These are phyloP conservation scores for Mohoua ochrocephala DNA, from an alignment of 2,113 vertebrate genomes.

Conservation along the genomic window DNA sequence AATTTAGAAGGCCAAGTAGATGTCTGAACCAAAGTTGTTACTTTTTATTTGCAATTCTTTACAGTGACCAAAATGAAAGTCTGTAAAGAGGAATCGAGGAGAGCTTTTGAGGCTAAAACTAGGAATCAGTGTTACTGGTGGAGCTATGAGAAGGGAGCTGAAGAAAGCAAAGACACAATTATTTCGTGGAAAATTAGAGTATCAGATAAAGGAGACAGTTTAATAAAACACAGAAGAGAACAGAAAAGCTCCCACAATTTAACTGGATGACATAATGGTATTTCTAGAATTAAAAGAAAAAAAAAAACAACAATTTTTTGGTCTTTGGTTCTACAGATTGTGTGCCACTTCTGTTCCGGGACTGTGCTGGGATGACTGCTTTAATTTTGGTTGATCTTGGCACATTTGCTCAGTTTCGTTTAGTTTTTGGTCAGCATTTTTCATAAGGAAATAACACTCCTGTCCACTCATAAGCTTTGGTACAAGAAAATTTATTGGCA, in stretches of 20 bases:
- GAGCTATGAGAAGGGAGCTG: conserved; percentile 64
- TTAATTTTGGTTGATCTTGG: conserved; percentile 71
- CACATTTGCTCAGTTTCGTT: conserved; percentile 77
- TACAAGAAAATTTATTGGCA: conserved; percentile 84
- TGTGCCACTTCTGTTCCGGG: conserved; percentile 79
- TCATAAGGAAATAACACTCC: conserved; percentile 85
- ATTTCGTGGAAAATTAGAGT: conserved; percentile 17
- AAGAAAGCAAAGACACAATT: conserved; percentile 47
- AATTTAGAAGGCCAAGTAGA: conserved; percentile 73
- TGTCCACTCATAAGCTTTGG: conserved; percentile 86
- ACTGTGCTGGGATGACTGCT: conserved; percentile 59
- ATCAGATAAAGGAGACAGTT: conserved; percentile 59
- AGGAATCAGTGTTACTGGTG: conserved; percentile 69
- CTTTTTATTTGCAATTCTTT: conserved; percentile 75
- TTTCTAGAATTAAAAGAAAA: conserved; percentile 50
- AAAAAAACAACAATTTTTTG: neutral
- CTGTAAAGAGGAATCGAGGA: conserved; percentile 52
- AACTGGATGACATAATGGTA: conserved; percentile 76
- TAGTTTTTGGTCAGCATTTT: conserved; percentile 80
- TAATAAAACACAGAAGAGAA: conserved; percentile 55
- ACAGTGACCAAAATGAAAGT: conserved; percentile 84
- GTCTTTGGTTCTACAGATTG: conserved; percentile 71
- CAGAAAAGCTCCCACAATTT: conserved; percentile 76
- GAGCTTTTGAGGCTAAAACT: conserved; percentile 66
- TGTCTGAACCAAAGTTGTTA: conserved; percentile 87